Evolutionary conservation across 2,797 vertebrate genomes (phyloP), one percentile per base, ranked within the genome.

Genomic region (Eptatretus atami): DNA sequence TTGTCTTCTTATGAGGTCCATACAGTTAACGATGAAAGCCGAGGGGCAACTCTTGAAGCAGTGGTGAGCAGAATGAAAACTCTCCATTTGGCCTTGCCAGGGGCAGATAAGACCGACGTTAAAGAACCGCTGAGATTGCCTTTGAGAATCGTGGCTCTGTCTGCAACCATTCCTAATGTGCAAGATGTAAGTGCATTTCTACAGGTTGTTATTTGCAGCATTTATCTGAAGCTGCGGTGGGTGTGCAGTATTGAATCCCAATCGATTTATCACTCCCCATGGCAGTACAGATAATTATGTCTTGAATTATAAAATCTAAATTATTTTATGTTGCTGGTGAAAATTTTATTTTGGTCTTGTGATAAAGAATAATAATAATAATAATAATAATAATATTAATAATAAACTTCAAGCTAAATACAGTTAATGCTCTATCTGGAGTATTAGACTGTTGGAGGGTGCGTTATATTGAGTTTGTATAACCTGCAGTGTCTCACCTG

Each of bases 1-100:
- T 44, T 44, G 31, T 44, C 4, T 8, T 44, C 31, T 4, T 9
- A n/a, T 60, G 71, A 98, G 92, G 80, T 93, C 14, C 92, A 98
- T 13, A 73, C 87, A 70, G 75, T 98, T 69, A 95, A 92, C 75
- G 86, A 96, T 72, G 75, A 79, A 71, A 81, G 75, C 64, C 85
- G 92, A 11, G 92, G 92, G 1, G 84, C 92, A 61, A 94, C 87
- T 3, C 77, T 98, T 70, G 92, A 98, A 69, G 92, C 86, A 69
- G 88, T 94, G 15, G 82, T 96, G 69, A 96, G 86, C 75, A 80
- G 90, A 70, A 98, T 98, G 92, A 98, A 96, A 77, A 81, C 90
- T 10, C 72, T 88, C 57, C 78, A 85, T 54, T 74, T 75, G 64
- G 79, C 76, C 67, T 68, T 75, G 66, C 71, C 70, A 6, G 55